phyloP scores from a whole-genome alignment of 2,113 vertebrate genomes.

The Phylloscopus trochiloides region DNA sequence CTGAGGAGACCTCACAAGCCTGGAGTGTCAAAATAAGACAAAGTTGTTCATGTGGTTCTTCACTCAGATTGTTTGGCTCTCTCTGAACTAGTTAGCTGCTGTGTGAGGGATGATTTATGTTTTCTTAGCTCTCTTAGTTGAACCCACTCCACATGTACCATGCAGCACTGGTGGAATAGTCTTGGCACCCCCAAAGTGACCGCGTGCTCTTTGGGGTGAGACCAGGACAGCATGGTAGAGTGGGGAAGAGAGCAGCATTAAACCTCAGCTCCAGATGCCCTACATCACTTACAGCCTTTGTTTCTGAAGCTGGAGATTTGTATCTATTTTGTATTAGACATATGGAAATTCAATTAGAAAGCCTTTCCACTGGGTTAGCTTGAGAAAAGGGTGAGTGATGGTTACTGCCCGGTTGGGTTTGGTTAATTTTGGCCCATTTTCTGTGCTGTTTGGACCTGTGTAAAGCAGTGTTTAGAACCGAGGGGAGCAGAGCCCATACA shows the following conservation, averaged over 20 bases:
- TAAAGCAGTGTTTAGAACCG: not conserved
- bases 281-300: not conserved
- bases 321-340: not conserved
- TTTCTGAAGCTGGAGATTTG: not conserved
- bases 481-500: not conserved
- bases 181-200: not conserved
- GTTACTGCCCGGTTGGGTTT: not conserved
- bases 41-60: not conserved
- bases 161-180: not conserved
- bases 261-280: not conserved
- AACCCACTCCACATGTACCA: rapidly evolving
- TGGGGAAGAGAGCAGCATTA: rapidly evolving
- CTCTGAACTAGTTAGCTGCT: not conserved
- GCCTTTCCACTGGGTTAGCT: not conserved
- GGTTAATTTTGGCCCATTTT: not conserved
- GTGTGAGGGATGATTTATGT: not conserved
- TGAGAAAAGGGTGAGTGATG: not conserved
- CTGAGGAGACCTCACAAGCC: not conserved
- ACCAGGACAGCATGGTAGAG: not conserved
- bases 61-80: not conserved
- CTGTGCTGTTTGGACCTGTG: not conserved
- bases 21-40: not conserved
- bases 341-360: not conserved
- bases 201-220: rapidly evolving
- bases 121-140: not conserved